Conservation (phyloP, 2,797 vertebrate genomes). For the Sebastes goodei region DNA sequence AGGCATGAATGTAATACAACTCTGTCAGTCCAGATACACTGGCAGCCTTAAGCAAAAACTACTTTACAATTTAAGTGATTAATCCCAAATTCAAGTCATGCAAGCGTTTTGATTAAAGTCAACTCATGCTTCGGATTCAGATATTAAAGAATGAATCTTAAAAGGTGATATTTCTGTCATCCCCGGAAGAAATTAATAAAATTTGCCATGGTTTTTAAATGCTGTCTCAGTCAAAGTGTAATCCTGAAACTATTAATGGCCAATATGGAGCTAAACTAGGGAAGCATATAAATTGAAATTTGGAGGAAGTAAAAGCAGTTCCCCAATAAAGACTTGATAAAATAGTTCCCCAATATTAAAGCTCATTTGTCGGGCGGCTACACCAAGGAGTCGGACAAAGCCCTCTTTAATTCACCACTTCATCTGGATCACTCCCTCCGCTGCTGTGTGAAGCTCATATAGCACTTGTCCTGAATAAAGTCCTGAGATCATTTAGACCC, state of each 20-base stretch:
- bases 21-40: conserved; percentile 8
- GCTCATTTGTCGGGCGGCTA: conserved; percentile 3
- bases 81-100: background rate
- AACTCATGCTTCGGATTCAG: background rate
- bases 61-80: background rate
- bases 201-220: background rate
- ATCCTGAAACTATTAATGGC: background rate
- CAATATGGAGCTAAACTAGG: background rate
- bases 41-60: background rate
- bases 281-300: background rate
- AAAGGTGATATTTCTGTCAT: background rate
- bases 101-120: background rate
- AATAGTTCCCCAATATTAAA: conserved; percentile 7
- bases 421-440: conserved; percentile 22
- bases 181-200: background rate
- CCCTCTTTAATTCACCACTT: background rate
- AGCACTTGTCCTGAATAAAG: background rate
- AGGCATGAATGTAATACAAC: conserved; percentile 19
- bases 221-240: background rate
- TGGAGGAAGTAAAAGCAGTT: background rate
- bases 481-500: background rate
- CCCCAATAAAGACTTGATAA: background rate
- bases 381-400: background rate
- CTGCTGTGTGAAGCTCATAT: background rate
- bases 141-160: background rate